A percentile compares a stretch with the other conserved stretches of the same genome.
These are phyloP conservation scores for Parthenolecanium corni DNA, from an alignment of 2,888 invertebrate species.

Conservation along the genomic window DNA sequence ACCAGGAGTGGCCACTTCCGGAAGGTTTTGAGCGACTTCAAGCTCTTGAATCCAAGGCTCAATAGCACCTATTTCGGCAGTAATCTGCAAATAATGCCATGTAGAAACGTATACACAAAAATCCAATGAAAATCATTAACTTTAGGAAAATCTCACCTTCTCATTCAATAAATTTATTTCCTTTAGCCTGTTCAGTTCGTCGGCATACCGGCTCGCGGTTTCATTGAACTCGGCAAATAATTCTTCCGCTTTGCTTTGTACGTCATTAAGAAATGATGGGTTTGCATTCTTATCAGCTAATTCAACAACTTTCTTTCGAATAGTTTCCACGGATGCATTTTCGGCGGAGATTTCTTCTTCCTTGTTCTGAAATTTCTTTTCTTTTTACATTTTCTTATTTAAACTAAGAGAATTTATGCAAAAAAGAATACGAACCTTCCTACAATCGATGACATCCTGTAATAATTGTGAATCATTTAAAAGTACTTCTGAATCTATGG, in stretches of 20 bases:
- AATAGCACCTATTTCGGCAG: neutral
- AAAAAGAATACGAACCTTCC: neutral
- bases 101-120: neutral
- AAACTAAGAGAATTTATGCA: neutral
- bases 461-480: conserved; percentile 1
- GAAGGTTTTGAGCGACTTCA: neutral
- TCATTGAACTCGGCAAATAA: conserved; percentile 14
- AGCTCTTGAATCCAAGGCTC: conserved; percentile 12
- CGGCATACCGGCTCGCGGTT: neutral
- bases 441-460: neutral
- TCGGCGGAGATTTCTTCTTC: neutral
- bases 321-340: neutral
- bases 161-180: conserved; percentile 4
- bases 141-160: conserved; percentile 5
- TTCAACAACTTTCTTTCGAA: conserved; percentile 3
- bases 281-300: conserved; percentile 6
- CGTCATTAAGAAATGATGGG: neutral
- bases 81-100: neutral
- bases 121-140: neutral
- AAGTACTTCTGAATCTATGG: neutral
- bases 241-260: conserved; percentile 13
- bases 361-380: neutral
- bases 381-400: neutral
- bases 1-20: conserved; percentile 9
- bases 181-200: neutral